Evolutionary conservation across 2,113 vertebrate species (phyloP).

Genomic region (Cinclus mexicanus): DNA sequence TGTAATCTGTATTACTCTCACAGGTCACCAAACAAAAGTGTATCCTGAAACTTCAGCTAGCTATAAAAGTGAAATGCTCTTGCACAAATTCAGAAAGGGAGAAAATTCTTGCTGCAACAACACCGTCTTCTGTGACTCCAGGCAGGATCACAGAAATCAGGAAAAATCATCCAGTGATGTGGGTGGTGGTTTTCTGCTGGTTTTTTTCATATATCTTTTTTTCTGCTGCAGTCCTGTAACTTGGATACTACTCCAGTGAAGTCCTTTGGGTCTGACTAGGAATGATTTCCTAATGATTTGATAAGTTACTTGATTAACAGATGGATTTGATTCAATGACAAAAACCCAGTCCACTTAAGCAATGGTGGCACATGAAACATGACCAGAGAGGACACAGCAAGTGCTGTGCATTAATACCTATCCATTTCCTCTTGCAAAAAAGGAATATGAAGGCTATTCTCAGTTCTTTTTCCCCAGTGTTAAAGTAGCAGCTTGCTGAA

Average conservation of each 20-base stretch:
- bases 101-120: neutral
- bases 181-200: neutral
- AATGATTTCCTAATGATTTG: neutral
- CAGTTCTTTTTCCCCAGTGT: neutral
- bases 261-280: neutral
- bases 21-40: neutral
- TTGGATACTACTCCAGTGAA: neutral
- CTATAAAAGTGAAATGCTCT: neutral
- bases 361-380: neutral
- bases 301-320: neutral
- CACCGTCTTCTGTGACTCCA: neutral
- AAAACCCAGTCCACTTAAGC: neutral
- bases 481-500: neutral
- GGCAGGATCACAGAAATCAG: neutral
- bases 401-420: neutral
- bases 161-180: neutral
- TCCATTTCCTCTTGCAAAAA: neutral
- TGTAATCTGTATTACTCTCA: constrained; percentile 21
- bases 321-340: neutral
- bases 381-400: neutral
- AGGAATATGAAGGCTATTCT: neutral
- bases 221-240: neutral
- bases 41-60: neutral
- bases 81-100: neutral
- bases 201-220: neutral